Base-by-base conservation (phyloP, 30 jellyfish, hydroid and myxozoan species). In the Rhopilema esculentum region DNA sequence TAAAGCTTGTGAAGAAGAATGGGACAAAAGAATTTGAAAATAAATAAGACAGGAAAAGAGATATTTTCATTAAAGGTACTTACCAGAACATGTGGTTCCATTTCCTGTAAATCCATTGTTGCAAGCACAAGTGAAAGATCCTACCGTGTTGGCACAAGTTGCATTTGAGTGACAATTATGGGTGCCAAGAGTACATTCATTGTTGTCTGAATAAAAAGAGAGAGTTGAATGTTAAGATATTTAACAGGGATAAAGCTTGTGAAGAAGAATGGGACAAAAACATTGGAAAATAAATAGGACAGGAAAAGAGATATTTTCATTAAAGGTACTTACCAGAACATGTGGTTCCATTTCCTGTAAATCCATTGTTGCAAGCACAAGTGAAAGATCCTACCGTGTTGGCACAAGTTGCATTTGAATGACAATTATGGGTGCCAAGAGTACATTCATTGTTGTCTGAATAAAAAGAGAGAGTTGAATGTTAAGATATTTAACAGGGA, bases 391-490 rank as follows among this genome's bases (percentile, higher is more conserved):
- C 67, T 52, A 20, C 67, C 16, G 18, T 52, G 20, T 52, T 52
- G 67, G 20, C 20, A 20, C 67, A 52, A 16, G 67, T 52, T 52
- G 67, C 67, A 52, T 52, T 52, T 16, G 67, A 12, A 52, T 52
- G 67, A 52, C 67, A 52, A 20, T 16, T 12, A 20, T 52, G 67
- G 20, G 20, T 52, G 67, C 67, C 20, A 12, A 20, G 16, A 52
- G 67, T 20, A 20, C 67, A 52, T 52, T 52, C 67, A 20, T 52
- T 52, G 67, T 12, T 27, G 72, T 85, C 93, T n/a, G n/a, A n/a
- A n/a, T n/a, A n/a, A n/a, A n/a, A n/a, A n/a, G n/a, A n/a, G n/a
- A n/a, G n/a, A n/a, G n/a, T n/a, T n/a, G n/a, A n/a, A n/a, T n/a
- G n/a, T n/a, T 66, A 72, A 85, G 50, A 8, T 31, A 33, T 15